Conservation (phyloP, 2,888 invertebrate species). For the Drosophila mettleri region DNA sequence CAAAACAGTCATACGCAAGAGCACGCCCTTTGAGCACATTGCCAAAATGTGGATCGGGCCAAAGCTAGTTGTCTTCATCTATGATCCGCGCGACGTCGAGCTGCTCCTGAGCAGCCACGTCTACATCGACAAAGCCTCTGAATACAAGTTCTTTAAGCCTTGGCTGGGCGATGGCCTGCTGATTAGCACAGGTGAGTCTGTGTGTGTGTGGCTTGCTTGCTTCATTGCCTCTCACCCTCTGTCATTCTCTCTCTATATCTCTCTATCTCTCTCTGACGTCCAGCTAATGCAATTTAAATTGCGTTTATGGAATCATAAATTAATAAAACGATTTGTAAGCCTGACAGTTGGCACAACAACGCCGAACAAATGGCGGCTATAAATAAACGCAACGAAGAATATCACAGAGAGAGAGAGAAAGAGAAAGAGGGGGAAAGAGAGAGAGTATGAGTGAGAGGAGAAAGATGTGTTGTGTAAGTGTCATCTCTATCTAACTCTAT, state of each 20-base stretch:
- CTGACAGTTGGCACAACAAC: constrained; percentile 73
- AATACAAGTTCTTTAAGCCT: constrained; percentile 92
- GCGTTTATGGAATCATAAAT: constrained; percentile 71
- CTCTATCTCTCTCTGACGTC: not conserved
- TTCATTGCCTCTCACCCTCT: not conserved
- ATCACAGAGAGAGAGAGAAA: not conserved
- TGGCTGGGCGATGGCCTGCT: constrained; percentile 94
- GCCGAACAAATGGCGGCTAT: constrained; percentile 61
- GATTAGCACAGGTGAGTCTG: constrained; percentile 89
- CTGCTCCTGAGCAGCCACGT: constrained; percentile 91
- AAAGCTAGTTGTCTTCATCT: constrained; percentile 90
- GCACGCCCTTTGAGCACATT: constrained; percentile 86
- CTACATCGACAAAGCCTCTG: constrained; percentile 92
- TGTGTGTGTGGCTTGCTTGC: not conserved
- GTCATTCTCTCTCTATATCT: too few species aligned
- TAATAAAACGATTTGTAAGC: constrained; percentile 73
- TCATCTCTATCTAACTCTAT: constrained; percentile 17
- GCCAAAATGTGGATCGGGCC: constrained; percentile 92
- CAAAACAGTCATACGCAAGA: constrained; percentile 86
- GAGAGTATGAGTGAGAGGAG: not conserved
- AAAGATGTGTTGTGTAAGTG: constrained; percentile 1
- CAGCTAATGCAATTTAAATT: constrained; percentile 68
- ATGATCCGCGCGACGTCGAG: constrained; percentile 92
- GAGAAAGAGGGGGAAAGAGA: not conserved
- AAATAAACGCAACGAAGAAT: constrained; percentile 53